A percentile compares a stretch with the other conserved stretches of the same genome.
phyloP scores from a whole-genome alignment of 2,888 invertebrate genomes.

The Catocala sponsa region DNA sequence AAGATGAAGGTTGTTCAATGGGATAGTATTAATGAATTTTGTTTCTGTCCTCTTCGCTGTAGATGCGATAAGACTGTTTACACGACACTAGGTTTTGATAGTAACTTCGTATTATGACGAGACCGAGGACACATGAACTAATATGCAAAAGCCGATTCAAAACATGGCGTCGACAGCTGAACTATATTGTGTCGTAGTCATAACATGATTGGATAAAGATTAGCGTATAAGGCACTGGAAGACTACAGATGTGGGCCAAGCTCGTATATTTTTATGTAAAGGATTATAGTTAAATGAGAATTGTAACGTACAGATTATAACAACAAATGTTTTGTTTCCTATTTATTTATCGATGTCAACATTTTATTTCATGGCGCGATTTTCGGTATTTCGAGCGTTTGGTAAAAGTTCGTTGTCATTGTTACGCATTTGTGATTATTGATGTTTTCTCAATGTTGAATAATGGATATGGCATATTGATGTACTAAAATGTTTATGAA shows the following conservation, averaged over 20 bases:
- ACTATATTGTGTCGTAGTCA: slow-evolving; percentile 28
- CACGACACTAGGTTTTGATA: slow-evolving; percentile 12
- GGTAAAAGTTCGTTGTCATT: not conserved
- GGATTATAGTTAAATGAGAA: slow-evolving; percentile 28
- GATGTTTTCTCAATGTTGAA: too few relatives aligned
- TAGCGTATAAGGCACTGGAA: slow-evolving; percentile 49
- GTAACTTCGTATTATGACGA: not conserved
- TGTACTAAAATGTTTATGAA: not conserved
- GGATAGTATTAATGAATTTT: slow-evolving; percentile 2
- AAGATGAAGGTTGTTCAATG: not conserved
- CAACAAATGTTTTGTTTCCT: not conserved
- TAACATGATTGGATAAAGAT: slow-evolving; percentile 36
- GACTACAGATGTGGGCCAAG: slow-evolving; percentile 51
- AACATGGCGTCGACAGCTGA: slow-evolving; percentile 9
- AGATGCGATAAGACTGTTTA: slow-evolving; percentile 40
- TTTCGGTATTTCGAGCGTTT: not conserved
- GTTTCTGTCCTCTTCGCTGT: slow-evolving; percentile 19
- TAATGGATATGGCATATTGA: too few relatives aligned
- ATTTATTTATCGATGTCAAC: not conserved
- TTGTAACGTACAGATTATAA: slow-evolving; percentile 9
- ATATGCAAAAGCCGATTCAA: not conserved
- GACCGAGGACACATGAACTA: not conserved
- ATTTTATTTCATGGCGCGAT: not conserved
- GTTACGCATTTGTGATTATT: too few relatives aligned
- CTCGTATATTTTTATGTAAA: slow-evolving; percentile 51